Conservation (phyloP, 2,113 vertebrate genomes). For the Myiopsitta monachus region DNA sequence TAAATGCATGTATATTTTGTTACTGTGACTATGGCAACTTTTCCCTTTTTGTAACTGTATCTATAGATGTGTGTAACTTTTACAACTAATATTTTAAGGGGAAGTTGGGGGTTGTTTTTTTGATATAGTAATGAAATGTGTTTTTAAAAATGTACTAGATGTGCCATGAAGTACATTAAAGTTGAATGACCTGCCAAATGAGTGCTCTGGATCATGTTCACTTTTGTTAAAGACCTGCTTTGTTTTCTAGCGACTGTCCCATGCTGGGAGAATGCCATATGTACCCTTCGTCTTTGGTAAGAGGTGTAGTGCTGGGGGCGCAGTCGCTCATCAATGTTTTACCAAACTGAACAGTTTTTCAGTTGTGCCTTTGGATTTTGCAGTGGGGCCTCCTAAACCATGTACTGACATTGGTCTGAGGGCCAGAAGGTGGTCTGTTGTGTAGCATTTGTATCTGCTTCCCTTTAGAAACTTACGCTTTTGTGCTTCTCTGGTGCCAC, state of each 20-base stretch:
- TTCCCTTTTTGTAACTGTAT: slow-evolving; percentile 31
- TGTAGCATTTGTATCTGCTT: fast-evolving
- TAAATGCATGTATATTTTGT: not conserved
- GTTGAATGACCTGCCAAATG: not conserved
- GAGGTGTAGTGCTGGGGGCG: not conserved
- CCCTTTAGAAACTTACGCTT: not conserved
- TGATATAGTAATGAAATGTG: not conserved
- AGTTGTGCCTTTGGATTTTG: not conserved
- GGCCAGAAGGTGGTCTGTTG: not conserved
- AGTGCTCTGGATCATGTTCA: not conserved
- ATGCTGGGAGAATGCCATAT: not conserved
- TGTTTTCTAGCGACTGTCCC: not conserved
- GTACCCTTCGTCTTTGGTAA: not conserved
- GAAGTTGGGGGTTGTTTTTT: not conserved
- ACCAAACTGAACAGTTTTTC: not conserved
- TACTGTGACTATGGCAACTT: not conserved
- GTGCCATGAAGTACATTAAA: slow-evolving; percentile 20
- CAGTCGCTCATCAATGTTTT: not conserved
- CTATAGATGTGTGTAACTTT: not conserved
- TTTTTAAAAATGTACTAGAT: not conserved
- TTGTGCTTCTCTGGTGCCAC: not conserved
- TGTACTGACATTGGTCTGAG: not conserved
- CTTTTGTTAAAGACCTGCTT: not conserved
- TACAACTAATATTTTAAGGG: not conserved
- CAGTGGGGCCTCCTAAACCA: not conserved